Base-by-base conservation (phyloP, 2,888 invertebrate genomes). In the Platycheirus albimanus region DNA sequence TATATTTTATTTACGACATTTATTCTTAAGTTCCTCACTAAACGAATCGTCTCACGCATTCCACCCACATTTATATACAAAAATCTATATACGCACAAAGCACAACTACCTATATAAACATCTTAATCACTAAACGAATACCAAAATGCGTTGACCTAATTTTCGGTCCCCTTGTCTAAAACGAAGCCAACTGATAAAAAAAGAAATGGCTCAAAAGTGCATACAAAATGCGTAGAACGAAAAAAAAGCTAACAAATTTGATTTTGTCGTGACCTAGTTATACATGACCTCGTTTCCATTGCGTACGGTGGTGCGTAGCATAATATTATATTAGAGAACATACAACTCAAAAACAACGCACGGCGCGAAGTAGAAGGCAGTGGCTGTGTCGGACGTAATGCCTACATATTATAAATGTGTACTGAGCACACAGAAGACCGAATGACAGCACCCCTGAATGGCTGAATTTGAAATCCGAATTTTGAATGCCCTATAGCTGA, bases 191-290 rank as follows among this genome's bases (percentile, higher is more conserved):
- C 52, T 49, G 47, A 49, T 61, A 75, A 54, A 56, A 58, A 61
- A 54, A 56, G 49, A 61, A 56, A 36, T 75, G 56, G 69, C 69
- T 47, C 80, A 81, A 58, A 81, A 81, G 76, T 81, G 80, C 80
- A 81, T 81, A 67, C 72, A 49, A 67, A 63, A 41, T 43, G 47
- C 47, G 33, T 54, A 74, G 20, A 67, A 67, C 67, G 8, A 49
- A 54, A 49, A 20, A 69, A 66, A 64, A 80, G 47, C 66, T 61
- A 71, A 63, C 49, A 80, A 76, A 61, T 76, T 76, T 76, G 80
- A 81, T 76, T 81, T 76, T 61, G 45, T 66, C 43, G 70, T 61
- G 80, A 81, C 80, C 80, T 61, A 81, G 66, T 76, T 81, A n/a
- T n/a, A 61, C 38, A 24, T 81, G 80, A 76, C 80, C 80, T 66